A percentile compares a stretch with the other conserved stretches of the same genome.
Conservation (phyloP, 1,140 invertebrate genomes). For the Orchesella cincta region DNA sequence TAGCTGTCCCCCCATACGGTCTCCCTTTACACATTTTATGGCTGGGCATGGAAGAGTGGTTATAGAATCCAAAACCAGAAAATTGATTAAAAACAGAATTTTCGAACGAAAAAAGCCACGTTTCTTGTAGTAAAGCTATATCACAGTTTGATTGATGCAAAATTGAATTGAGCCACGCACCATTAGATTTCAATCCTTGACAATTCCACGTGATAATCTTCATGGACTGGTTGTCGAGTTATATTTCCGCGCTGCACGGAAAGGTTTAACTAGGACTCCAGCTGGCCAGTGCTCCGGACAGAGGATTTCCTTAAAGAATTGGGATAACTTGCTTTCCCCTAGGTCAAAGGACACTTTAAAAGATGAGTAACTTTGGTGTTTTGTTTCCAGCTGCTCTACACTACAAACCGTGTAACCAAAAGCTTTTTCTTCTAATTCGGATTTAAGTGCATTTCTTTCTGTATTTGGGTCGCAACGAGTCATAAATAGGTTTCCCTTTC, state of each 20-base stretch:
- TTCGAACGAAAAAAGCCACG: conserved; percentile 3
- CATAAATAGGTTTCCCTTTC: no score
- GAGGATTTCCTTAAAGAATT: no score
- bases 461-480: no score
- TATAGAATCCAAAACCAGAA: background rate
- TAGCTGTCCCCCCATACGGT: conserved; percentile 1
- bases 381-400: background rate
- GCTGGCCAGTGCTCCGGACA: background rate
- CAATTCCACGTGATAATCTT: background rate
- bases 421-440: no score
- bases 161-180: background rate
- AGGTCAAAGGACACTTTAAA: background rate
- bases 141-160: background rate
- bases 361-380: background rate
- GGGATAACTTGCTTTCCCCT: background rate
- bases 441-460: no score
- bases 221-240: background rate
- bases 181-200: conserved; percentile 14
- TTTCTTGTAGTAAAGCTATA: background rate
- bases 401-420: background rate
- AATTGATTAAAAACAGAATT: background rate
- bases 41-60: background rate
- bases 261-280: background rate
- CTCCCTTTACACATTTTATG: background rate
- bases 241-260: no score